Evolutionary conservation across 2,113 vertebrate genomes (phyloP).

Genomic region (Archocentrus centrarchus): DNA sequence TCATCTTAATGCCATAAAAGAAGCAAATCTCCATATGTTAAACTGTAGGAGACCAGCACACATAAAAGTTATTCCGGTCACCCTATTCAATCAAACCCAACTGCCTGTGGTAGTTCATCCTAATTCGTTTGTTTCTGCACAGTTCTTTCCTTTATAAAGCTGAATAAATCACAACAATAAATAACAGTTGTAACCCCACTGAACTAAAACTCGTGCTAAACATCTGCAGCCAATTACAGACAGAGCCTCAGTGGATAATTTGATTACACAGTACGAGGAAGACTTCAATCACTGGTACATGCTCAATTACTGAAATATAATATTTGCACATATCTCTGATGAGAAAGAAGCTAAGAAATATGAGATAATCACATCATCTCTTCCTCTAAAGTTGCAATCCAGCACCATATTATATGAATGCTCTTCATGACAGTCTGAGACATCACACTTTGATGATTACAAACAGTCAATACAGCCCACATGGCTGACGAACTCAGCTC

Average conservation of each 20-base stretch:
- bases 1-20: slow-evolving; percentile 54
- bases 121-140: slow-evolving; percentile 40
- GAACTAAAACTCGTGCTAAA: slow-evolving; percentile 30
- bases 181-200: not conserved
- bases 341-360: not conserved
- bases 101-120: slow-evolving; percentile 36
- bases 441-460: not conserved
- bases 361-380: not conserved
- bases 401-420: not conserved
- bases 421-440: not conserved
- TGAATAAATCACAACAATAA: slow-evolving; percentile 38
- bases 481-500: not conserved
- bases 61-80: slow-evolving; percentile 29
- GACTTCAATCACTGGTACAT: slow-evolving; percentile 13
- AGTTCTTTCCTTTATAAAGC: slow-evolving; percentile 21
- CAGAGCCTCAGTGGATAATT: slow-evolving; percentile 27
- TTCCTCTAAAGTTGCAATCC: not conserved
- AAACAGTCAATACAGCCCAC: not conserved
- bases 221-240: slow-evolving; percentile 41
- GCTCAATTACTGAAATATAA: slow-evolving; percentile 43
- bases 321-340: slow-evolving; percentile 20
- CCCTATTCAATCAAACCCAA: slow-evolving; percentile 36
- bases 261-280: slow-evolving; percentile 29
- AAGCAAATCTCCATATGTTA: slow-evolving; percentile 48
- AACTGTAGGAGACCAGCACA: slow-evolving; percentile 7